Conservation (phyloP, 2,113 vertebrate genomes). For the Crypturellus undulatus region DNA sequence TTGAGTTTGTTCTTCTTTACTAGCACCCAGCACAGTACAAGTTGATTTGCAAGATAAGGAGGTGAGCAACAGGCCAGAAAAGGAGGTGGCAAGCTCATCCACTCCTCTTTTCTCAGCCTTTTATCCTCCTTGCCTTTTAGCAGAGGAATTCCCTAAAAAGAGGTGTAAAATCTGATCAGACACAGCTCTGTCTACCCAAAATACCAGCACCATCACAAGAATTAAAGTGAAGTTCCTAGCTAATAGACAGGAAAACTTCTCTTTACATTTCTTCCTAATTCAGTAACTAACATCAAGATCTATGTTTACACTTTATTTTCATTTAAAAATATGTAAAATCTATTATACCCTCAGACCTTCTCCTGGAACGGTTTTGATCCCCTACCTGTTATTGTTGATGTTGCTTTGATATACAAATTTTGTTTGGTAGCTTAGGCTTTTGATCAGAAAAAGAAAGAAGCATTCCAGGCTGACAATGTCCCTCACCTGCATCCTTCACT, state of each 20-base stretch:
- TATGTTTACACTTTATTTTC: neutral
- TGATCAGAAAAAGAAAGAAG: conserved; percentile 53
- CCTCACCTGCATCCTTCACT: conserved; percentile 17
- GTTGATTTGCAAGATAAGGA: neutral
- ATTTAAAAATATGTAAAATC: neutral
- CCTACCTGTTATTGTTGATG: conserved; percentile 11
- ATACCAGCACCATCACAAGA: too few relatives aligned
- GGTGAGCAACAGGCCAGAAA: neutral
- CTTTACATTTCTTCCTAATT: neutral
- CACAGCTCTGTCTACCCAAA: neutral
- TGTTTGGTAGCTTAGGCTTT: conserved; percentile 39
- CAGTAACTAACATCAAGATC: neutral
- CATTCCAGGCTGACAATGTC: conserved; percentile 43
- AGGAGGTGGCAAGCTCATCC: neutral
- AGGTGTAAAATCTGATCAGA: neutral
- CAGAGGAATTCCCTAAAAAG: neutral
- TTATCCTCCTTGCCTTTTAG: neutral
- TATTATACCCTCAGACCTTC: conserved; percentile 4
- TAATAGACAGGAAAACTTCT: neutral
- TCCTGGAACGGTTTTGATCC: neutral
- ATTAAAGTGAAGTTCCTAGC: neutral
- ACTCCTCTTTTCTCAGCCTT: neutral
- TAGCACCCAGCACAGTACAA: neutral
- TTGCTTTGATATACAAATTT: conserved; percentile 7
- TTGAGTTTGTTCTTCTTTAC: neutral